A percentile compares a stretch with the other conserved stretches of the same genome.
phyloP scores from a whole-genome alignment of 2,888 invertebrate species.

The Spatulosminthurus flaviceps region DNA sequence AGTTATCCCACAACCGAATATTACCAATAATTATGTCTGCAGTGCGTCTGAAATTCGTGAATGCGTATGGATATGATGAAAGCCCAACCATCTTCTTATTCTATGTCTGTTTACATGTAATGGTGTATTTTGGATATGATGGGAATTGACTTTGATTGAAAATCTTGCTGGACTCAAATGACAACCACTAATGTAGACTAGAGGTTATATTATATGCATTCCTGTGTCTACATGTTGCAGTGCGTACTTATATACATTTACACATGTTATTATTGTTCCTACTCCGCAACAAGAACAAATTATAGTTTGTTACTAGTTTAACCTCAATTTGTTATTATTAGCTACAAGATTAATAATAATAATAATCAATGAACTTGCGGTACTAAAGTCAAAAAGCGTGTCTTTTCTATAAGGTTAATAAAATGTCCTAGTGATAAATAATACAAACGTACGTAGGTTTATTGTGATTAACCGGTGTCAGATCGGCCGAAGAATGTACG shows the following conservation, averaged over 20 bases:
- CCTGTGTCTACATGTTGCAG: slow-evolving; percentile 16
- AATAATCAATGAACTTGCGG: not conserved
- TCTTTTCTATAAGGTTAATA: not conserved
- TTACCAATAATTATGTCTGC: too few species aligned
- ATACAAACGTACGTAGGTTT: too few species aligned
- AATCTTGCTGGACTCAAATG: not conserved
- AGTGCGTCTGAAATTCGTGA: not conserved
- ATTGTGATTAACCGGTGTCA: too few species aligned
- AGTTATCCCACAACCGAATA: not conserved
- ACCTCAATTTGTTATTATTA: not conserved
- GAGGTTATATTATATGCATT: slow-evolving; percentile 1
- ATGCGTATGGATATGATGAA: not conserved
- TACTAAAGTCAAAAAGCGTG: slow-evolving; percentile 13
- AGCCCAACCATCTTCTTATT: not conserved
- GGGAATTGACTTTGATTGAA: not conserved
- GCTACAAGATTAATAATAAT: too few species aligned
- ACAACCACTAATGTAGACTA: not conserved
- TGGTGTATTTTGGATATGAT: not conserved
- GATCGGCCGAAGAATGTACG: too few species aligned
- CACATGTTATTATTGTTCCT: slow-evolving; percentile 26
- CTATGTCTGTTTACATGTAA: slow-evolving; percentile 13
- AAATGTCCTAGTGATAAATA: too few species aligned
- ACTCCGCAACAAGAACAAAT: slow-evolving; percentile 25
- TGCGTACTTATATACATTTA: slow-evolving; percentile 15
- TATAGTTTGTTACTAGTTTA: slow-evolving; percentile 5